These are phyloP conservation scores for Ormyrus pomaceus DNA, from an alignment of 2,888 invertebrate species.

Conservation along the genomic window DNA sequence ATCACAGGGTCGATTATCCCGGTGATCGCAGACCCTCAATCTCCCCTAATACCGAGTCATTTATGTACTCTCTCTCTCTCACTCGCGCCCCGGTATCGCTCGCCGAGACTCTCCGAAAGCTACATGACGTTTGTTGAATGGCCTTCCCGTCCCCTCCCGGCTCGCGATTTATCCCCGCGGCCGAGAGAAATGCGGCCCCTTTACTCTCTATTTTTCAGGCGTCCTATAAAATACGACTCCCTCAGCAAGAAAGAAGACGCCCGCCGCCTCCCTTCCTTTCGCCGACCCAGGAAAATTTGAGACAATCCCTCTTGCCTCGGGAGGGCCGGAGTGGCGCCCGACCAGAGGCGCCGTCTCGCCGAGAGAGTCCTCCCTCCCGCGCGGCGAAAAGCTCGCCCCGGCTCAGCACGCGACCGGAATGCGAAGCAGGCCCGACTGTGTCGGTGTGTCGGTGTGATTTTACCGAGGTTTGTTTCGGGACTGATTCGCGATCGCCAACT, in stretches of 20 bases:
- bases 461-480: too few relatives aligned
- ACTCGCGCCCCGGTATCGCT: neutral
- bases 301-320: conserved; percentile 40
- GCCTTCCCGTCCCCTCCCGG: neutral
- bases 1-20: conserved; percentile 14
- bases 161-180: conserved; percentile 36
- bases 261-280: conserved; percentile 15
- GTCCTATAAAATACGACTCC: conserved; percentile 23
- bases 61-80: neutral
- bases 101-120: neutral
- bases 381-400: neutral
- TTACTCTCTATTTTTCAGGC: conserved; percentile 35
- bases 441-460: too few relatives aligned
- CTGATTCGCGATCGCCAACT: too few relatives aligned
- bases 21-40: conserved; percentile 4
- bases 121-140: too few relatives aligned
- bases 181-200: conserved; percentile 32
- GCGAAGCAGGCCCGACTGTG: too few relatives aligned
- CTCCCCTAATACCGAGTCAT: neutral
- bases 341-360: conserved; percentile 24
- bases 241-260: neutral
- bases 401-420: too few relatives aligned
- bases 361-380: neutral
- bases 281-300: conserved; percentile 37
- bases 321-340: conserved; percentile 11